A percentile compares a stretch with the other conserved stretches of the same genome.
These are phyloP conservation scores for Falco columbarius DNA, from an alignment of 2,797 vertebrate species.

Conservation along the genomic window DNA sequence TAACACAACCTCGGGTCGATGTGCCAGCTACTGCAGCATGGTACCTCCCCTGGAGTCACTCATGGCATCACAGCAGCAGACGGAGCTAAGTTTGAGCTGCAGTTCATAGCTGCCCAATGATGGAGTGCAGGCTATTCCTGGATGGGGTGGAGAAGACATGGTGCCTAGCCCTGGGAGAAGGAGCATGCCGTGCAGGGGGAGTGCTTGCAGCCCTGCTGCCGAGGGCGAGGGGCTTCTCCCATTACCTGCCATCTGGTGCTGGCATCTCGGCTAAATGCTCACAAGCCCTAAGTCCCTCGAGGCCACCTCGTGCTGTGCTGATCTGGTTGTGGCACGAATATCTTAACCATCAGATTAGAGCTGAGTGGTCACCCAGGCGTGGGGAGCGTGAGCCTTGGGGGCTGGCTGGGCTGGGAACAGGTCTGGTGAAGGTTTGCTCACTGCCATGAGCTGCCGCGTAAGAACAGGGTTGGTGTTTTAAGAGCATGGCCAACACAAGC, in stretches of 20 bases:
- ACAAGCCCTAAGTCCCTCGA: not conserved
- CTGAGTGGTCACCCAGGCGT: rapidly evolving
- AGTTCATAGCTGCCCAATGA: not conserved
- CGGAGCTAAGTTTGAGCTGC: rapidly evolving
- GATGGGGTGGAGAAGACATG: rapidly evolving
- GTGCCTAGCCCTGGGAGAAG: not conserved
- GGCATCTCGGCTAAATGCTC: not conserved
- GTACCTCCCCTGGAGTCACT: rapidly evolving
- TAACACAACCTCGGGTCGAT: rapidly evolving
- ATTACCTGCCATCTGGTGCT: not conserved
- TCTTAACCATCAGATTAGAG: not conserved
- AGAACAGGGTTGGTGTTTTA: not conserved
- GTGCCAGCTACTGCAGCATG: not conserved
- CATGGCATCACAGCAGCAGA: not conserved
- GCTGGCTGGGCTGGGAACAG: not conserved
- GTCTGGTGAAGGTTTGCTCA: not conserved
- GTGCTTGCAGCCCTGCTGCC: rapidly evolving
- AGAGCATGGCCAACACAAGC: not conserved
- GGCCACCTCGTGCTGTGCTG: not conserved
- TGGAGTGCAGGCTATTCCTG: rapidly evolving
- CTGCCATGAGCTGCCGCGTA: not conserved
- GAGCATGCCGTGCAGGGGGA: not conserved
- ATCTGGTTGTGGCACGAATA: rapidly evolving
- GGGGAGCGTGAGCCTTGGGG: not conserved
- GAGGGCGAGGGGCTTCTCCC: not conserved